Evolutionary conservation across 2,888 invertebrate genomes (phyloP), one percentile per base, ranked within the genome.

Genomic region (Drosophila longiperda): DNA sequence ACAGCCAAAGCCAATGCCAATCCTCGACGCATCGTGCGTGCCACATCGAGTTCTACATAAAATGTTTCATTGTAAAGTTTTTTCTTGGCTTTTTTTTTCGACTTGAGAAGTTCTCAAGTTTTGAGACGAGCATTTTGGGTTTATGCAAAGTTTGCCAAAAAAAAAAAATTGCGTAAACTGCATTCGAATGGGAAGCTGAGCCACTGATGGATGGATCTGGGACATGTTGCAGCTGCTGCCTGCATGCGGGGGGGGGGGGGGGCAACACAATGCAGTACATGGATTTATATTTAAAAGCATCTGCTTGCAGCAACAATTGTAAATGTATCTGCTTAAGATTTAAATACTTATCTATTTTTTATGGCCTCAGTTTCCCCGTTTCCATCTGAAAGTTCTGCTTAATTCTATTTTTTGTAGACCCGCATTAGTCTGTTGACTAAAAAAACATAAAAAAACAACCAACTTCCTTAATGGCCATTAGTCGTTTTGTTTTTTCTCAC

Each of bases 111-210:
- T 36, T 49, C 26, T 40, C 26, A 79, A 72, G 87, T 70, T 75
- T 75, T 55, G 36, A 54, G 60, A 52, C 53, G 58, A 54, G 63
- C 66, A 69, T 64, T 77, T 64, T 83, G 62, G 75, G 66, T 74
- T 72, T 87, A 84, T 89, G 89, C 87, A 84, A 88, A 84, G 65
- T 82, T 79, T 45, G 64, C 34, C 64, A 73, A 32, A 26, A 17
- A 23, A 23, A 23, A 23, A 23, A 57, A 89, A 77, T 87, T 82
- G 75, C 70, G 60, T 61, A 75, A 82, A 68, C 59, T 72, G 67
- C 59, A 71, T 69, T 82, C 70, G 70, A 84, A 81, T 64, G 59
- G 71, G 45, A 61, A 50, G 74, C 82, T 42, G 45, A 60, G 64
- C 70, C 48, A 26, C 61, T 59, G 65, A 70, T 80, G 52, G 70